A percentile compares a stretch with the other conserved stretches of the same genome.
Conservation (phyloP, 2,888 invertebrate genomes). For the Xestia c-nigrum region DNA sequence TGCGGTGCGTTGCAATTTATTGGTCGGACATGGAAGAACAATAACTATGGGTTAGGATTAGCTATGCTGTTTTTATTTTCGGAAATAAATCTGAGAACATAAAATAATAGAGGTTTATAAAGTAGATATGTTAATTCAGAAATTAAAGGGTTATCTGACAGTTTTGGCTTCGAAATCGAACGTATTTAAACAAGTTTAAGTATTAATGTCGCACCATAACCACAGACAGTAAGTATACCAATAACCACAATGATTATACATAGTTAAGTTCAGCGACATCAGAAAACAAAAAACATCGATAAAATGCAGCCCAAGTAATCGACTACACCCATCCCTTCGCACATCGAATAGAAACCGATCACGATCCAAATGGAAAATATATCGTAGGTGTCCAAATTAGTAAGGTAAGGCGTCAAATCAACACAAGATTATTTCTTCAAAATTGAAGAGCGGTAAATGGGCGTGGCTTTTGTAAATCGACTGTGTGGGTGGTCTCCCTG, state of each 20-base stretch:
- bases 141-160: background rate
- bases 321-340: constrained; percentile 22
- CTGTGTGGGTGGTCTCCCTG: constrained; percentile 84
- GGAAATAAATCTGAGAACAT: background rate
- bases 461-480: constrained; percentile 80
- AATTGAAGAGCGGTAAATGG: constrained; percentile 83
- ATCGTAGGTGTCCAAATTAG: constrained; percentile 78
- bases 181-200: background rate
- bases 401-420: constrained; percentile 64
- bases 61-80: background rate
- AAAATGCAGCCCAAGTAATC: constrained; percentile 29
- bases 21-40: background rate
- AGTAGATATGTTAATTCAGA: background rate
- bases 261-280: background rate
- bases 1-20: constrained; percentile 15
- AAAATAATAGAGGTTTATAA: background rate
- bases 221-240: background rate
- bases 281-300: constrained; percentile 13
- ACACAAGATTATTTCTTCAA: constrained; percentile 75
- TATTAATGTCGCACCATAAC: background rate
- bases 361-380: constrained; percentile 39
- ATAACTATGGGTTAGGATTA: background rate
- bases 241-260: background rate
- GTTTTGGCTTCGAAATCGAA: background rate
- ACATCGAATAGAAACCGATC: constrained; percentile 31